Percentiles rank a stretch among this genome's conserved stretches.
phyloP scores from a whole-genome alignment of 2,797 vertebrate species.

The Hafferia zeledoni region DNA sequence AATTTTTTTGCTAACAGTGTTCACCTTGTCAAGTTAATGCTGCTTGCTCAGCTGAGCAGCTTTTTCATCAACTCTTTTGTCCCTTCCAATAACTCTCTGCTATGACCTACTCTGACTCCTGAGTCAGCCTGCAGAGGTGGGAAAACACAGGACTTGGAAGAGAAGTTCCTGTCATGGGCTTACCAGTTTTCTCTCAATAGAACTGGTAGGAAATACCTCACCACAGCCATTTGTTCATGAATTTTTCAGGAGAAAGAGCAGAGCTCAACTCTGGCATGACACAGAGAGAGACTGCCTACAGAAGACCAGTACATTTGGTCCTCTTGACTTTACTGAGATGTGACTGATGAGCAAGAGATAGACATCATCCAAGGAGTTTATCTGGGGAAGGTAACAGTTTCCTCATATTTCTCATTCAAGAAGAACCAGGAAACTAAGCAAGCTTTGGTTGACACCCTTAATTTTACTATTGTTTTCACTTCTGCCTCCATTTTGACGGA shows the following conservation, averaged over 20 bases:
- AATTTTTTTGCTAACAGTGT: background rate
- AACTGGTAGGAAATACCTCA: constrained; percentile 1
- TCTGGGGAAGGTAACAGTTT: constrained; percentile 44
- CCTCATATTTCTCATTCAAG: constrained; percentile 53
- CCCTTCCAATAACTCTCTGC: background rate
- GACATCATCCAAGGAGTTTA: constrained; percentile 39
- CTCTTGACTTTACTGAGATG: background rate
- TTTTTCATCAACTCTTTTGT: background rate
- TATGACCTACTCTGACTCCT: constrained; percentile 4
- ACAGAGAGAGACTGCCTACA: background rate
- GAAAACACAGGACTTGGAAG: constrained; percentile 10
- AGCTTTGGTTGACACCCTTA: constrained; percentile 56
- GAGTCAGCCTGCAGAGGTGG: constrained; percentile 18
- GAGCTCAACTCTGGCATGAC: background rate
- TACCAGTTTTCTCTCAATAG: constrained; percentile 27
- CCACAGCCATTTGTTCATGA: background rate
- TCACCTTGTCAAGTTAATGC: background rate
- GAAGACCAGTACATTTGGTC: constrained; percentile 14
- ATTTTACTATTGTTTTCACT: constrained; percentile 56
- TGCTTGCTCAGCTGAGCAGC: background rate
- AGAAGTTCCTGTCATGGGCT: background rate
- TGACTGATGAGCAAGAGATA: background rate
- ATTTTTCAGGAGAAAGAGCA: background rate
- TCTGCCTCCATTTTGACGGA: constrained; percentile 29
- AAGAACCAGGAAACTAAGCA: constrained; percentile 54